These are phyloP conservation scores for Acromyrmex heyeri DNA, from an alignment of 1,140 invertebrate species.

Conservation along the genomic window DNA sequence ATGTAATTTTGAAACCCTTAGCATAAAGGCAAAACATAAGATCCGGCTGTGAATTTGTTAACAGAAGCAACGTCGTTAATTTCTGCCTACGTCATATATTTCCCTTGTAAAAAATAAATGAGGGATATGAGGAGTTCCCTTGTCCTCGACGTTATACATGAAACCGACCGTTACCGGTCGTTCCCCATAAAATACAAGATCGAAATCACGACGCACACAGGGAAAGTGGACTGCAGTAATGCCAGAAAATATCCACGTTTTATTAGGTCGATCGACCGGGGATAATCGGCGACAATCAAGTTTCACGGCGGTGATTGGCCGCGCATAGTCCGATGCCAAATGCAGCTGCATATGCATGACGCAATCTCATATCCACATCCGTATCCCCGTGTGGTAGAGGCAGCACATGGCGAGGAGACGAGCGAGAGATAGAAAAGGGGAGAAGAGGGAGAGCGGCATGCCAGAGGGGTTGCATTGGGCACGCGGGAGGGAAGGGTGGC, in stretches of 20 bases:
- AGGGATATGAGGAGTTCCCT: neutral
- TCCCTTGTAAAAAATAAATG: neutral
- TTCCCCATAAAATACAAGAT: slow-evolving; percentile 61
- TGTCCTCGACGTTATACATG: slow-evolving; percentile 32
- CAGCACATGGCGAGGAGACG: slow-evolving; percentile 58
- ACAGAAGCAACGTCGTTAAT: slow-evolving; percentile 17
- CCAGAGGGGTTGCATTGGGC: slow-evolving; percentile 28
- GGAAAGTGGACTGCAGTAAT: slow-evolving; percentile 51
- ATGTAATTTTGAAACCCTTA: neutral
- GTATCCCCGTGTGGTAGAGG: slow-evolving; percentile 53
- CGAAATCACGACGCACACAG: slow-evolving; percentile 36
- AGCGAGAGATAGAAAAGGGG: slow-evolving; percentile 40
- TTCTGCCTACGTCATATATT: slow-evolving; percentile 4
- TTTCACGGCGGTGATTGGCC: slow-evolving; percentile 83
- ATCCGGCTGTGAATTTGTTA: slow-evolving; percentile 28
- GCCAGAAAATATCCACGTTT: slow-evolving; percentile 80
- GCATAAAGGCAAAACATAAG: neutral
- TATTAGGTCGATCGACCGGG: slow-evolving; percentile 81
- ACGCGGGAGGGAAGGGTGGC: slow-evolving; percentile 40
- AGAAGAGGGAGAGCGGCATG: slow-evolving; percentile 1
- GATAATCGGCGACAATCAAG: slow-evolving; percentile 86
- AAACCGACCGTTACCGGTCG: slow-evolving; percentile 30
- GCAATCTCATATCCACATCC: slow-evolving; percentile 84
- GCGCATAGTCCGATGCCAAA: slow-evolving; percentile 80
- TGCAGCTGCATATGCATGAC: slow-evolving; percentile 85